These are phyloP conservation scores for Coelinius sp. DNA, from an alignment of 2,888 invertebrate species.

Conservation along the genomic window DNA sequence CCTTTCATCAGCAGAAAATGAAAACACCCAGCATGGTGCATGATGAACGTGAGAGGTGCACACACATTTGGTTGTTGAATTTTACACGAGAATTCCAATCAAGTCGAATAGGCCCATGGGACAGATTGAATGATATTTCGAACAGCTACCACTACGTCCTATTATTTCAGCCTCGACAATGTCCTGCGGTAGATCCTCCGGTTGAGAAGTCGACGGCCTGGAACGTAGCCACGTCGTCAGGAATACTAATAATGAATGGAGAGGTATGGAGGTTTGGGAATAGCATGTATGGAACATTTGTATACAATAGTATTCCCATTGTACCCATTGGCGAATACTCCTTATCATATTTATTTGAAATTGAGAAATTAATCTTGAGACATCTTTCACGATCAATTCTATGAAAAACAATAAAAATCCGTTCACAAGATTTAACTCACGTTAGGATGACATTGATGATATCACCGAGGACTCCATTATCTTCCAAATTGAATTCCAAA, in stretches of 20 bases:
- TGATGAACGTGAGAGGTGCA: not conserved
- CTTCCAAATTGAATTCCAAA: slow-evolving; percentile 72
- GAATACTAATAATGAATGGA: slow-evolving; percentile 21
- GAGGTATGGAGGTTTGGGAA: slow-evolving; percentile 4
- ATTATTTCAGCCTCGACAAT: slow-evolving; percentile 75
- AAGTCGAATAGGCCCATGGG: slow-evolving; percentile 74
- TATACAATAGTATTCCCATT: slow-evolving; percentile 8
- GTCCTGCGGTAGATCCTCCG: slow-evolving; percentile 73
- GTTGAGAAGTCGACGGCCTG: slow-evolving; percentile 77
- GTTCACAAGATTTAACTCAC: slow-evolving; percentile 70
- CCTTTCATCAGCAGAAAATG: not conserved
- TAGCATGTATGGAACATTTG: slow-evolving; percentile 13
- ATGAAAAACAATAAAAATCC: no score
- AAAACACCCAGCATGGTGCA: not conserved
- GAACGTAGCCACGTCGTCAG: slow-evolving; percentile 50
- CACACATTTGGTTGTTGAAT: slow-evolving; percentile 39
- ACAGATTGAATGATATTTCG: slow-evolving; percentile 72
- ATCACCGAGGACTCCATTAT: slow-evolving; percentile 80
- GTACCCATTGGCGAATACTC: not conserved
- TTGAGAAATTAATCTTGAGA: not conserved
- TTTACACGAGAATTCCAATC: slow-evolving; percentile 72
- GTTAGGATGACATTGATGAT: slow-evolving; percentile 78
- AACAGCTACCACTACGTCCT: slow-evolving; percentile 73
- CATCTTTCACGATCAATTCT: no score
- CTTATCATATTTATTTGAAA: slow-evolving; percentile 18